These are phyloP conservation scores for Dynastes hyllus DNA, from an alignment of 2,888 invertebrate genomes.

Conservation along the genomic window DNA sequence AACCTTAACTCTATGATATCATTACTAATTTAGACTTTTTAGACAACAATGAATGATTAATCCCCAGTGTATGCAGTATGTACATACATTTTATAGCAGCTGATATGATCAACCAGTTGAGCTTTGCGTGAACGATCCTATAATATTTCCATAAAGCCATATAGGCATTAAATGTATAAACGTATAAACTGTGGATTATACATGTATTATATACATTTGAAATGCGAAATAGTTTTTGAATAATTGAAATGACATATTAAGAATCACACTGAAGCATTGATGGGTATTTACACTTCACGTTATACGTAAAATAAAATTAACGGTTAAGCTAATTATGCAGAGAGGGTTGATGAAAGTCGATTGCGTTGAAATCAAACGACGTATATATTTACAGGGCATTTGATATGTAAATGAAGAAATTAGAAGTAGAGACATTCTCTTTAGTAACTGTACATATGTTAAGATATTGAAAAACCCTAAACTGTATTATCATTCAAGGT, in stretches of 20 bases:
- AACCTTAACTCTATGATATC: too few relatives aligned
- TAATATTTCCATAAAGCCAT: background rate
- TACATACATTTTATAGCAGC: background rate
- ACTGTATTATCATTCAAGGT: too few relatives aligned
- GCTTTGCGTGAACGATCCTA: background rate
- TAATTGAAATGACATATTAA: background rate
- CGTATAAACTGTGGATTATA: background rate
- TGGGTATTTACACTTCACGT: background rate
- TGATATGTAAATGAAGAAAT: constrained; percentile 2
- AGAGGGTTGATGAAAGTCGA: background rate
- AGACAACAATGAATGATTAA: too few relatives aligned
- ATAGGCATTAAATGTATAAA: too few relatives aligned
- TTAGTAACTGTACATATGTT: background rate
- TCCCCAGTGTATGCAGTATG: too few relatives aligned
- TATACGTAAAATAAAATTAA: constrained; percentile 1
- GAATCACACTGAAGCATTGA: background rate
- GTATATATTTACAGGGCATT: background rate
- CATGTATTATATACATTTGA: background rate
- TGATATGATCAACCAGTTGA: background rate
- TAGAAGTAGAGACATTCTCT: background rate
- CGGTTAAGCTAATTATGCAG: constrained; percentile 10
- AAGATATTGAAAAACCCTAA: too few relatives aligned
- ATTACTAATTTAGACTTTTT: too few relatives aligned
- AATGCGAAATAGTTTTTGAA: background rate
- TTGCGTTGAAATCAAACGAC: background rate